phyloP scores from a whole-genome alignment of 2,113 vertebrate genomes.

The Beaufortia kweichowensis region DNA sequence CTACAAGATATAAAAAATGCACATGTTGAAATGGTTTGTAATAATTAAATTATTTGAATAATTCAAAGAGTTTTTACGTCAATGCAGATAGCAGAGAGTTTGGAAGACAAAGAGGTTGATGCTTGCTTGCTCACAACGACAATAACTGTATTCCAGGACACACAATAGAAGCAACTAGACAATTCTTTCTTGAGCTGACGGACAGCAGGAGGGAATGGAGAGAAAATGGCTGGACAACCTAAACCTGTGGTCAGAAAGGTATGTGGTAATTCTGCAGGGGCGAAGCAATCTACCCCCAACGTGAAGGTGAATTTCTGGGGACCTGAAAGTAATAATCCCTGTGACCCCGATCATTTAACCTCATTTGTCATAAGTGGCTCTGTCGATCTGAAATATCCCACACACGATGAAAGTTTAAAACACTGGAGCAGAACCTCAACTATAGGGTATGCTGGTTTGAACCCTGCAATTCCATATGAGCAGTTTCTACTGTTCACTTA shows the following conservation, averaged over 20 bases:
- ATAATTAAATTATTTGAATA: too few relatives aligned
- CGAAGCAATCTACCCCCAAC: constrained; percentile 22
- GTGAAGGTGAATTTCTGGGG: not conserved
- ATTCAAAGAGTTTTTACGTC: too few relatives aligned
- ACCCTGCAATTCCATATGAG: not conserved
- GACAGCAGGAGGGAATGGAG: not conserved
- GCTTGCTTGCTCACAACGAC: too few relatives aligned
- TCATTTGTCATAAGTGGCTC: constrained; percentile 20
- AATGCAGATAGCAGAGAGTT: too few relatives aligned
- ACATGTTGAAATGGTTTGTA: too few relatives aligned
- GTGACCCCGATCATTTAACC: constrained; percentile 13
- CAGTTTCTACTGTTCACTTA: too few relatives aligned
- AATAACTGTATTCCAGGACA: too few relatives aligned
- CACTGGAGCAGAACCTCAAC: not conserved
- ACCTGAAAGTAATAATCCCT: not conserved
- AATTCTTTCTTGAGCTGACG: not conserved
- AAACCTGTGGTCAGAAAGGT: constrained; percentile 9
- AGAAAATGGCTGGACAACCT: not conserved
- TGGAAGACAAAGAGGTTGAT: too few relatives aligned
- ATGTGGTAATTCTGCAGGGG: not conserved
- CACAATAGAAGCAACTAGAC: too few relatives aligned
- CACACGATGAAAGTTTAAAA: constrained; percentile 12
- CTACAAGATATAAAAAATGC: too few relatives aligned
- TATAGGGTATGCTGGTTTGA: not conserved
- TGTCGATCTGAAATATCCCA: constrained; percentile 7